These are phyloP conservation scores for Lysandra bellargus DNA, from an alignment of 2,888 invertebrate species.

Conservation along the genomic window DNA sequence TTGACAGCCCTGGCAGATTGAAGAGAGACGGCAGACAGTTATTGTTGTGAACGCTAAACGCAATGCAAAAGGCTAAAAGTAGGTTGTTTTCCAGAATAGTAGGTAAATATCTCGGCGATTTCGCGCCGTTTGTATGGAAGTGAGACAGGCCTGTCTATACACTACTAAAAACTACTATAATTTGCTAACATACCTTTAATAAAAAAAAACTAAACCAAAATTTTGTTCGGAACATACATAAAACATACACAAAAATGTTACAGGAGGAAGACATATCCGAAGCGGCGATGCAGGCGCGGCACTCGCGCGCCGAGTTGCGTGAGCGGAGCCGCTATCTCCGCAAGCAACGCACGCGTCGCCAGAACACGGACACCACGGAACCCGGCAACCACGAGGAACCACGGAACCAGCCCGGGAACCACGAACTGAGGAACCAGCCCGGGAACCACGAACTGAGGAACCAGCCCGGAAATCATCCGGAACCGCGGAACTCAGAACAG, in stretches of 20 bases:
- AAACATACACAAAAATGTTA: slow-evolving; percentile 3
- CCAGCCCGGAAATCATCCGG: background rate
- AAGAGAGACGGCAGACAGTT: too few relatives aligned
- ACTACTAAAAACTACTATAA: too few relatives aligned
- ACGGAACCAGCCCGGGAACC: slow-evolving; percentile 23
- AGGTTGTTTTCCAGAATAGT: too few relatives aligned
- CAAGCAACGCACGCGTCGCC: slow-evolving; percentile 53
- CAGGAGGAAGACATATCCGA: slow-evolving; percentile 90
- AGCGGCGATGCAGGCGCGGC: slow-evolving; percentile 84
- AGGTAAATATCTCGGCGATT: too few relatives aligned
- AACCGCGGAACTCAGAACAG: background rate
- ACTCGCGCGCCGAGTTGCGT: slow-evolving; percentile 88
- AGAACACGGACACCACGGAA: slow-evolving; percentile 36
- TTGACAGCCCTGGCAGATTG: too few relatives aligned
- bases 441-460: slow-evolving; percentile 30
- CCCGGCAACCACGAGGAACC: slow-evolving; percentile 29
- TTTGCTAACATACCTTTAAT: too few relatives aligned
- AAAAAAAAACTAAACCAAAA: too few relatives aligned
- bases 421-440: background rate
- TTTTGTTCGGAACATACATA: too few relatives aligned
- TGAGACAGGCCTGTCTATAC: too few relatives aligned
- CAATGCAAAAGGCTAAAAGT: too few relatives aligned
- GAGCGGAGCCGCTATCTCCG: slow-evolving; percentile 88
- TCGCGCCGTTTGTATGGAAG: too few relatives aligned
- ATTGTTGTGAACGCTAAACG: too few relatives aligned